phyloP scores from a whole-genome alignment of 2,888 invertebrate species.

The Cyclophora punctaria region DNA sequence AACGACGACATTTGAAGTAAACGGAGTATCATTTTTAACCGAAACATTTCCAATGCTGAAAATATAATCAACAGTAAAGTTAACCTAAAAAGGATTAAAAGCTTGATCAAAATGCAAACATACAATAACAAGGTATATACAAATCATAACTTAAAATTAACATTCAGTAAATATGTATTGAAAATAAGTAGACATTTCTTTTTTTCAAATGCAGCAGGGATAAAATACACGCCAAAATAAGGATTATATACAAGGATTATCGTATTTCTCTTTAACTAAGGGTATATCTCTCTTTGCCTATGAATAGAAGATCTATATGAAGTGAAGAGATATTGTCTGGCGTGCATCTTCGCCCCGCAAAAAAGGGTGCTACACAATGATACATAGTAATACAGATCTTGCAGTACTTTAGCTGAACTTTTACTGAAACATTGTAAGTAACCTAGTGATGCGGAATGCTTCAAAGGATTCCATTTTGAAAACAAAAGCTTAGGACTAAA shows the following conservation, averaged over 20 bases:
- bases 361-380: no score
- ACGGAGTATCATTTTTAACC: constrained; percentile 95
- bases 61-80: constrained; percentile 8
- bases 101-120: background rate
- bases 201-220: background rate
- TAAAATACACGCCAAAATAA: constrained; percentile 5
- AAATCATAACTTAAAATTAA: background rate
- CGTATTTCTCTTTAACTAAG: no score
- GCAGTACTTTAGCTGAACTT: no score
- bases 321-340: no score
- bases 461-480: no score
- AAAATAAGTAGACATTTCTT: background rate
- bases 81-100: background rate
- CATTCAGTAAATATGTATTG: background rate
- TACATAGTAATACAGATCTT: no score
- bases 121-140: background rate
- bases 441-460: no score
- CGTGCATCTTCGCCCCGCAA: no score
- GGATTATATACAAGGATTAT: background rate
- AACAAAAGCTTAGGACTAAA: no score
- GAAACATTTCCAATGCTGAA: constrained; percentile 90
- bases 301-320: no score
- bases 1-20: constrained; percentile 97
- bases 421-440: no score
- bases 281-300: no score